phyloP scores from a whole-genome alignment of 1,140 invertebrate genomes.

The Diplogasteroides magnus region DNA sequence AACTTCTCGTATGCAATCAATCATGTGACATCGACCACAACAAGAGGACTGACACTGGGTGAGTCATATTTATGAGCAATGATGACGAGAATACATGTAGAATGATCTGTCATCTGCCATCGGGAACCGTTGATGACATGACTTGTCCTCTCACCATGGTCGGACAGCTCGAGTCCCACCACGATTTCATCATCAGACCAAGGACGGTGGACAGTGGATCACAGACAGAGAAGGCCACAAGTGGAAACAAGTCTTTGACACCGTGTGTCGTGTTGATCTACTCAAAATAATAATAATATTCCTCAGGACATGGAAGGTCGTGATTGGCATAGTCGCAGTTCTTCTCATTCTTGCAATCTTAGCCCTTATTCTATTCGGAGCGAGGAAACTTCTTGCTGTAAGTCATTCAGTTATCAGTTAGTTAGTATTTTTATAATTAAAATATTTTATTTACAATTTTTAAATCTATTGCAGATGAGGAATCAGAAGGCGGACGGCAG shows the following conservation, averaged over 20 bases:
- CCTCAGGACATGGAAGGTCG: conserved; percentile 10
- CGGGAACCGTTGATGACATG: neutral
- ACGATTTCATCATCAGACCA: neutral
- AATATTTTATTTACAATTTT: conserved; percentile 1
- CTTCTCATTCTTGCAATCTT: neutral
- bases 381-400: conserved; percentile 2
- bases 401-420: neutral
- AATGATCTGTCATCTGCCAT: neutral
- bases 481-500: neutral
- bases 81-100: neutral
- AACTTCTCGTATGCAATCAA: conserved; percentile 10
- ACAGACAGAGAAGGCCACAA: no score
- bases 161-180: neutral
- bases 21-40: neutral
- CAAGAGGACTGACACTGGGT: neutral
- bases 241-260: no score
- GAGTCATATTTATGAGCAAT: neutral
- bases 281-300: no score
- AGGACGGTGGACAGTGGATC: no score
- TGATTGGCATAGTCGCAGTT: conserved; percentile 6
- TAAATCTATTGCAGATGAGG: neutral
- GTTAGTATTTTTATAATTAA: neutral
- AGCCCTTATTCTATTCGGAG: neutral
- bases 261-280: no score
- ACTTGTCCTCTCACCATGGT: neutral